These are phyloP conservation scores for Elephas maximus DNA, from an alignment of 2,113 vertebrate species.

Conservation along the genomic window DNA sequence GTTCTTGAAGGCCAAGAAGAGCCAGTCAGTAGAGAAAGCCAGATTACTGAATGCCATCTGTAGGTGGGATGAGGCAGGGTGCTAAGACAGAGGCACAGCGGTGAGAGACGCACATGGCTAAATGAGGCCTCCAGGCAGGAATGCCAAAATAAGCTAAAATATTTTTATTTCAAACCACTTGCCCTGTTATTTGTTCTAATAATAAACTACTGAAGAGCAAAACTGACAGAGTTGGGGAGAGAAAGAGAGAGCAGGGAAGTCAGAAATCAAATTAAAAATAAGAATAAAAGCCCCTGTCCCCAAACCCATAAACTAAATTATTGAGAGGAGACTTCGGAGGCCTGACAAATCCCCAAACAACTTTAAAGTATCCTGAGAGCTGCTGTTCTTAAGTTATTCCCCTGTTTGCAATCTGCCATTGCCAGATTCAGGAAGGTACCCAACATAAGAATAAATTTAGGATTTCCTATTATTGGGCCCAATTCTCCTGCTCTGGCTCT, in stretches of 20 bases:
- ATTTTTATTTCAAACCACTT: background rate
- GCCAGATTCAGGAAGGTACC: slow-evolving; percentile 62
- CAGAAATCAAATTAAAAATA: slow-evolving; percentile 77
- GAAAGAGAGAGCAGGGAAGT: background rate
- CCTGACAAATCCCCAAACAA: slow-evolving; percentile 59
- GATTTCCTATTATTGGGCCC: slow-evolving; percentile 56
- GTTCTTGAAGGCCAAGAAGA: background rate
- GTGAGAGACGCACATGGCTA: background rate
- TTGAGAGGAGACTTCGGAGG: slow-evolving; percentile 41
- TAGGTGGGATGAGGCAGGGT: no score
- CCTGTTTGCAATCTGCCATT: slow-evolving; percentile 42
- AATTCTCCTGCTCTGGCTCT: slow-evolving; percentile 20
- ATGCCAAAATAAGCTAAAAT: background rate
- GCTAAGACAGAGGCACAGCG: accelerated
- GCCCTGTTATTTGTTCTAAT: background rate
- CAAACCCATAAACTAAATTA: slow-evolving; percentile 57
- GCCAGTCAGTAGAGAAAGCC: background rate
- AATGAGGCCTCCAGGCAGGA: background rate
- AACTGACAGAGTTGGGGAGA: background rate
- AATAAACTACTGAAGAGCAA: background rate
- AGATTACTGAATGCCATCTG: background rate
- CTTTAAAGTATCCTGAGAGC: slow-evolving; percentile 68
- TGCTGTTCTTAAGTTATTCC: slow-evolving; percentile 49
- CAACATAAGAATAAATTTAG: slow-evolving; percentile 69
- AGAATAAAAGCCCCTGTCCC: slow-evolving; percentile 63